A percentile compares a stretch with the other conserved stretches of the same genome.
Conservation (phyloP, 2,888 invertebrate genomes). For the Drosophila pseudotakahashii region DNA sequence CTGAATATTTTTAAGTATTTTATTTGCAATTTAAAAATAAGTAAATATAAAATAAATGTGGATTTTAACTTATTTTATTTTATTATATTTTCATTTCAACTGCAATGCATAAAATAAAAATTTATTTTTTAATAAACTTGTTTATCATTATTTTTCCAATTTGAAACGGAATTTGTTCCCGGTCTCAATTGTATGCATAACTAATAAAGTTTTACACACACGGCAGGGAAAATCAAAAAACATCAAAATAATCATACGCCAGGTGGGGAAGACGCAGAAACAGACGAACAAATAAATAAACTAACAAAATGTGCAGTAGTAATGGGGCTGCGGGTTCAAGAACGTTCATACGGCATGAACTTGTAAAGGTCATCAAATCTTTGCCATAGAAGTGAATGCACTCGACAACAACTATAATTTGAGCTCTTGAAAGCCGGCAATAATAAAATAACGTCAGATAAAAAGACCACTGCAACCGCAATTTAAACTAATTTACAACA, state of each 20-base stretch:
- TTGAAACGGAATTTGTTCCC: too few relatives aligned
- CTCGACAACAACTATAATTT: slow-evolving; percentile 41
- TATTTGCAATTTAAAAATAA: too few relatives aligned
- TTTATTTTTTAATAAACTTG: too few relatives aligned
- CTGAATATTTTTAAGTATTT: too few relatives aligned
- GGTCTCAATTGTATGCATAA: background rate
- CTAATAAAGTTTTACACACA: background rate
- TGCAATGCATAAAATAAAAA: too few relatives aligned
- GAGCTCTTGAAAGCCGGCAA: slow-evolving; percentile 58
- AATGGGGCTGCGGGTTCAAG: slow-evolving; percentile 62
- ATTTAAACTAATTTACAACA: slow-evolving; percentile 72
- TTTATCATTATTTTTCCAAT: too few relatives aligned
- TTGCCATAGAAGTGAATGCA: slow-evolving; percentile 80
- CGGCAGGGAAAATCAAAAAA: background rate
- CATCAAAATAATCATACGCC: slow-evolving; percentile 7
- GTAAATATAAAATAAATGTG: too few relatives aligned
- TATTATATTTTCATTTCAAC: too few relatives aligned
- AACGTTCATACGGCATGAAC: slow-evolving; percentile 78
- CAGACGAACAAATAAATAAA: slow-evolving; percentile 14
- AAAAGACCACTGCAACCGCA: slow-evolving; percentile 67
- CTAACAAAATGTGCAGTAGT: slow-evolving; percentile 29
- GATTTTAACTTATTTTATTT: too few relatives aligned
- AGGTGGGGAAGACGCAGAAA: slow-evolving; percentile 1
- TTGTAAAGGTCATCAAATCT: slow-evolving; percentile 77
- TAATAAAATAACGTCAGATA: slow-evolving; percentile 55